These are phyloP conservation scores for Elanoides forficatus DNA, from an alignment of 2,113 vertebrate genomes.

Conservation along the genomic window DNA sequence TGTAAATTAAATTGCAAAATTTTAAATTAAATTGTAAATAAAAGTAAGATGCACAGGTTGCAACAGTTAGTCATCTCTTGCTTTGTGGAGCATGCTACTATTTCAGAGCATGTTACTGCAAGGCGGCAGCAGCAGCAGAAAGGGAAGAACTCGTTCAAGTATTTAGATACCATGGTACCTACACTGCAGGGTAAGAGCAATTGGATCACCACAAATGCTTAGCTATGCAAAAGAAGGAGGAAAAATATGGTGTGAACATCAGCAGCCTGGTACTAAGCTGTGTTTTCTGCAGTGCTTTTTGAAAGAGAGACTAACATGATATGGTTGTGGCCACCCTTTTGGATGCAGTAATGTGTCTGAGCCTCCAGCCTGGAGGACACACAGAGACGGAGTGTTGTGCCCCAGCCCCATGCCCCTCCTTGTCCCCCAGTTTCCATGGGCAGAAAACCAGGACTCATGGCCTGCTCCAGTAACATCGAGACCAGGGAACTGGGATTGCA, in stretches of 20 bases:
- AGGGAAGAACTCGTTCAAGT: not conserved
- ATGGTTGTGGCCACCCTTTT: fast-evolving
- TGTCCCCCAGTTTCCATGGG: not conserved
- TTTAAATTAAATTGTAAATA: not conserved
- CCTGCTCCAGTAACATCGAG: not conserved
- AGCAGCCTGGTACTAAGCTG: not conserved
- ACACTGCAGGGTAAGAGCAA: fast-evolving
- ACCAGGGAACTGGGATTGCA: not conserved
- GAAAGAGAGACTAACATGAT: fast-evolving
- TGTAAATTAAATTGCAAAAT: not conserved
- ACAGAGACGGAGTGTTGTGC: fast-evolving
- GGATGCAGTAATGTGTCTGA: not conserved
- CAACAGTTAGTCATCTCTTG: not conserved
- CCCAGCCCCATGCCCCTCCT: fast-evolving
- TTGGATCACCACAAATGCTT: not conserved
- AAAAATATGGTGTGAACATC: not conserved
- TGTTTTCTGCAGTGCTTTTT: not conserved
- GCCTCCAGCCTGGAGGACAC: not conserved
- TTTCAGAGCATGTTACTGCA: not conserved
- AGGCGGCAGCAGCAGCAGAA: not conserved
- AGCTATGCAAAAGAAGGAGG: not conserved
- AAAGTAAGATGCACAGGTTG: not conserved
- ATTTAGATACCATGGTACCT: not conserved
- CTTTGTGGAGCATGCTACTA: not conserved
- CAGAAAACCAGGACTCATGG: not conserved